A percentile compares a stretch with the other conserved stretches of the same genome.
phyloP scores from a whole-genome alignment of 2,797 vertebrate species.

The Urophycis tenuis region DNA sequence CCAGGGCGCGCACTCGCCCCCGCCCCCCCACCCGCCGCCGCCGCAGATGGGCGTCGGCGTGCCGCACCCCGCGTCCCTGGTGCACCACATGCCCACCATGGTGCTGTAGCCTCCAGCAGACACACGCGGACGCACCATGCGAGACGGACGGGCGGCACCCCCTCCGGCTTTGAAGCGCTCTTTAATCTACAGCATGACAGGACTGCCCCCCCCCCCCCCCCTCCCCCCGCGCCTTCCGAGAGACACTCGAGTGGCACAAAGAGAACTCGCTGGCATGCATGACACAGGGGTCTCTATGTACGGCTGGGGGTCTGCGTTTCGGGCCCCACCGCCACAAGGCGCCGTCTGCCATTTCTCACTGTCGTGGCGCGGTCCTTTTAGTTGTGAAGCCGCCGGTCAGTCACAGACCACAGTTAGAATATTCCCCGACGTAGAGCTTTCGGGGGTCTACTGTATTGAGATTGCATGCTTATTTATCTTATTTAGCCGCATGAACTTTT shows the following conservation, averaged over 20 bases:
- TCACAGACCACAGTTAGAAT: neutral
- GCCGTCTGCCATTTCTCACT: neutral
- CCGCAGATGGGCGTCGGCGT: constrained; percentile 76
- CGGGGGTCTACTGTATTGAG: neutral
- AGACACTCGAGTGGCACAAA: neutral
- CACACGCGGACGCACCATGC: neutral
- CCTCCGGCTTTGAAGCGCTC: neutral
- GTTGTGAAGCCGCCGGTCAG: neutral
- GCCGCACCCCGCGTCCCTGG: constrained; percentile 77
- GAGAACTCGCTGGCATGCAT: neutral
- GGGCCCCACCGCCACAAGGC: neutral
- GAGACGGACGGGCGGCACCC: neutral
- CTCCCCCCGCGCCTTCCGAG: too few relatives aligned
- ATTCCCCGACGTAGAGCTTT: neutral
- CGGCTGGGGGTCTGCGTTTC: neutral
- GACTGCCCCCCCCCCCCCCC: too few relatives aligned
- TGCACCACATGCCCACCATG: constrained; percentile 91
- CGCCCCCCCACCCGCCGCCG: constrained; percentile 41
- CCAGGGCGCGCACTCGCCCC: constrained; percentile 24
- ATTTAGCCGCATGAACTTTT: neutral
- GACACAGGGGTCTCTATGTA: neutral
- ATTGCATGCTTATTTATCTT: neutral
- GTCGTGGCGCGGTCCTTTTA: neutral
- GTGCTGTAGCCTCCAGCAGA: constrained; percentile 70
- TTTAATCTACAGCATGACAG: neutral